Evolutionary conservation across 2,797 vertebrate genomes (phyloP).

Genomic region (Anabacerthia variegaticeps): DNA sequence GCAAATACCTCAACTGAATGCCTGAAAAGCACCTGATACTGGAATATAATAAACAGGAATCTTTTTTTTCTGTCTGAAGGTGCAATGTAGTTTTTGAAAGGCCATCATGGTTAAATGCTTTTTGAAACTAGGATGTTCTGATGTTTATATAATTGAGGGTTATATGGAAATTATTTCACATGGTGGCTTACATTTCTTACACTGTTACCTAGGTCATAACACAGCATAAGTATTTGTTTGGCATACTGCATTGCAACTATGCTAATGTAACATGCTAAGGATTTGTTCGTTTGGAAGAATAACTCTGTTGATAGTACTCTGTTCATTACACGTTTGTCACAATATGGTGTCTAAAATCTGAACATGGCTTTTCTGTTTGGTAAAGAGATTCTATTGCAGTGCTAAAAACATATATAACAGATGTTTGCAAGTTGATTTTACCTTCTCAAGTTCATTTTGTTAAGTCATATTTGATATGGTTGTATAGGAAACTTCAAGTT

Average conservation of each 20-base stretch:
- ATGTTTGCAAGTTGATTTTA: not conserved
- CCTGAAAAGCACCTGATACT: not conserved
- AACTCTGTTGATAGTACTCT: not conserved
- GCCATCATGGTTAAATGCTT: not conserved
- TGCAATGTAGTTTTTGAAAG: not conserved
- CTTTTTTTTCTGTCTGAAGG: not conserved
- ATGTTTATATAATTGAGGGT: not conserved
- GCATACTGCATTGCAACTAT: not conserved
- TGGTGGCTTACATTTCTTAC: not conserved
- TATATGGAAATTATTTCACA: not conserved
- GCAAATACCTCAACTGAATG: not conserved
- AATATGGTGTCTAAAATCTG: not conserved
- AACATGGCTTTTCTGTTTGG: not conserved
- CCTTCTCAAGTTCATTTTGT: not conserved
- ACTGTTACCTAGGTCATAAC: not conserved
- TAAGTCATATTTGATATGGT: not conserved
- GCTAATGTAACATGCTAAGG: not conserved
- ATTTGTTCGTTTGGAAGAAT: not conserved
- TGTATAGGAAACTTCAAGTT: not conserved
- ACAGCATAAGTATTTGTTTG: not conserved
- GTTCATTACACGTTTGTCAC: not conserved
- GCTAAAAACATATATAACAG: not conserved
- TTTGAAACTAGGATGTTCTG: not conserved
- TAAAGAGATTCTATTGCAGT: not conserved
- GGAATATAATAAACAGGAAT: not conserved